Base-by-base conservation (phyloP, 2,888 invertebrate genomes). In the Erynnis tages region DNA sequence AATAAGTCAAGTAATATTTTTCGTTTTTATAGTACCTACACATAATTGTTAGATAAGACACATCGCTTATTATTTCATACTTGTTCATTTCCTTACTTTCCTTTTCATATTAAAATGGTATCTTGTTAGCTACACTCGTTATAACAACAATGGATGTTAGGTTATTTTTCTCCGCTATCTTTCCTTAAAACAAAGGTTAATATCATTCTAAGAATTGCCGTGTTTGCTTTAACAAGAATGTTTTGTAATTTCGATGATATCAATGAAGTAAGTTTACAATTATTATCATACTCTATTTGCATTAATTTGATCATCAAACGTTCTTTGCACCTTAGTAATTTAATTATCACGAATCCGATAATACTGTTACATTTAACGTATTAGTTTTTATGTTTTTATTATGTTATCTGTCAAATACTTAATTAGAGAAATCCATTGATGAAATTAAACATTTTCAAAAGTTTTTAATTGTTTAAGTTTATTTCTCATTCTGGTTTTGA, bases 171-270 rank as follows among this genome's bases (percentile, higher is more conserved):
- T 41, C 17, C 13, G 10, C 23, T 32, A 37, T 37, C 27, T 16
- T 21, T 14, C 25, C 38, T 27, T 46, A 37, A 35, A 48, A 48
- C 40, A 40, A 48, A 48, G 40, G 40, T 48, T 40, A 40, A 40
- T 40, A 48, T 48, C 48, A 13, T 30, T 16, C 13, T 2, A 29
- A 16, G 48, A 23, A 32, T 32, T 48, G 40, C 48, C 48, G 21
- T 48, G 40, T 48, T 40, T 48, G 32, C 10, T 32, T 38, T 11
- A 10, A 37, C 13, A 48, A 10, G 30, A 48, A 11, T 40, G 48
- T 38, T 48, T 48, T 48, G 48, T 48, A 40, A 40, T 7, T 40
- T 32, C 30, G 40, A 40, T 48, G 30, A 40, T 40, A 40, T 48
- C 40, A 48, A 11, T 48, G 30, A 40, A 32, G 32, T 48, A 30